A percentile compares a stretch with the other conserved stretches of the same genome.
Evolutionary conservation across 2,888 invertebrate genomes (phyloP).

Genomic region (Ochlodes sylvanus): DNA sequence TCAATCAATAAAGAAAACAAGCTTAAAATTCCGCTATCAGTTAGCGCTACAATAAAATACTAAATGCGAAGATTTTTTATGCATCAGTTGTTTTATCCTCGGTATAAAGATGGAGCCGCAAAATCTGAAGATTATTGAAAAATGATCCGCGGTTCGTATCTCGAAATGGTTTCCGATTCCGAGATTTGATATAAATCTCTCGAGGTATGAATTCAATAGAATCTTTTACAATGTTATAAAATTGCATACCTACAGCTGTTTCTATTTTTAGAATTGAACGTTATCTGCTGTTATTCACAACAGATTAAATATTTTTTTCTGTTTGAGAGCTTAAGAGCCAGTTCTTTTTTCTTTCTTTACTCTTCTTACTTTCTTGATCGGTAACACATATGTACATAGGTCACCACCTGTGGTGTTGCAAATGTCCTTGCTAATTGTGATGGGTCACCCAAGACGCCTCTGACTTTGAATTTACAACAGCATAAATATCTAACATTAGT

Average conservation of each 20-base stretch:
- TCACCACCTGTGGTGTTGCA: too few relatives aligned
- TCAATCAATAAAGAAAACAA: too few relatives aligned
- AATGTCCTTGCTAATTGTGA: too few relatives aligned
- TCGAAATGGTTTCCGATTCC: conserved; percentile 62
- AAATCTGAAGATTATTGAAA: conserved; percentile 69
- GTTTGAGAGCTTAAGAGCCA: too few relatives aligned
- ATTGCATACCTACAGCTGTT: conserved; percentile 4
- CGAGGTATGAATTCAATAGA: conserved; percentile 49
- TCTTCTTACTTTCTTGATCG: too few relatives aligned
- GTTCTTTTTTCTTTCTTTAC: too few relatives aligned
- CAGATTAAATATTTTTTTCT: too few relatives aligned
- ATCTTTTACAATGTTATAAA: conserved; percentile 52
- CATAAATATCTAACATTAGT: too few relatives aligned
- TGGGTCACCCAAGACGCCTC: too few relatives aligned
- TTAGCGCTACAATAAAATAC: background rate
- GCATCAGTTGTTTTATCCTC: conserved; percentile 41
- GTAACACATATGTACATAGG: too few relatives aligned
- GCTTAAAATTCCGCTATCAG: background rate
- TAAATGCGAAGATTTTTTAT: conserved; percentile 17
- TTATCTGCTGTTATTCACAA: background rate
- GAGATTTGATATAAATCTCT: conserved; percentile 60
- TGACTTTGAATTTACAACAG: too few relatives aligned
- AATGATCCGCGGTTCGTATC: conserved; percentile 58
- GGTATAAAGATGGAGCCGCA: conserved; percentile 52
- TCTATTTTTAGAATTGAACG: background rate